Base-by-base conservation (phyloP, 53 echinoderm and acorn worm species). In the Patiria pectinifera region DNA sequence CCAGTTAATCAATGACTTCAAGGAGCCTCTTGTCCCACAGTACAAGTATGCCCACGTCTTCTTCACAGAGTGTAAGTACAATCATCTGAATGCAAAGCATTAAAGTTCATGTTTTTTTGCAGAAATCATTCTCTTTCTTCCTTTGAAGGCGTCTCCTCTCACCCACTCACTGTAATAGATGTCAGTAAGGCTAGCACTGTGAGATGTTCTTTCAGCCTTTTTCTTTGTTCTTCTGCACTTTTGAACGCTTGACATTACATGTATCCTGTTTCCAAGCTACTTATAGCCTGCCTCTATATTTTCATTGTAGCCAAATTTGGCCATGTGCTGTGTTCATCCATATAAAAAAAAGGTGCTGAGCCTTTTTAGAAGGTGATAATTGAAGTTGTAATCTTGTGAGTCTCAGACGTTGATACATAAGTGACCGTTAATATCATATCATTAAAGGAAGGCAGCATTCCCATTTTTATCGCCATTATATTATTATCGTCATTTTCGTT, bases 11-110 rank as follows among this genome's bases (percentile, higher is more conserved):
- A 94, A 93, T 48, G 99, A 99, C 85, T 99, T 99, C 95, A 96
- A 96, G 94, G 97, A 96, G 62, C 95, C 95, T 43, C 95, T 93
- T 70, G 87, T 72, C 23, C 95, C 94, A 13, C 96, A 96, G 85
- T 99, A 99, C 93, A 99, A 95, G 80, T 87, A 86, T 59, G 99
- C 99, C 15, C 99, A 99, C 86, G 89, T 99, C 53, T 99, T 99
- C 89, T 99, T 99, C 80, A 99, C 99, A 69, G 97, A 97, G 93
- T 94, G 99, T 99, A 87, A 94, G 95, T 91, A 59, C 24, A 86
- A 14, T 11, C 9, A 22, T 23, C 11, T 74, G 15, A 18, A 21
- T 0, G 19, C 9, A 16, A 74, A 22, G 74, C 3, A 74, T 74
- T 23, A n/a, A 22, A 22, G 0, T 74, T 2, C 26, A 5, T 59